These are phyloP conservation scores for Baccha elongata DNA, from an alignment of 2,888 invertebrate species.

Conservation along the genomic window DNA sequence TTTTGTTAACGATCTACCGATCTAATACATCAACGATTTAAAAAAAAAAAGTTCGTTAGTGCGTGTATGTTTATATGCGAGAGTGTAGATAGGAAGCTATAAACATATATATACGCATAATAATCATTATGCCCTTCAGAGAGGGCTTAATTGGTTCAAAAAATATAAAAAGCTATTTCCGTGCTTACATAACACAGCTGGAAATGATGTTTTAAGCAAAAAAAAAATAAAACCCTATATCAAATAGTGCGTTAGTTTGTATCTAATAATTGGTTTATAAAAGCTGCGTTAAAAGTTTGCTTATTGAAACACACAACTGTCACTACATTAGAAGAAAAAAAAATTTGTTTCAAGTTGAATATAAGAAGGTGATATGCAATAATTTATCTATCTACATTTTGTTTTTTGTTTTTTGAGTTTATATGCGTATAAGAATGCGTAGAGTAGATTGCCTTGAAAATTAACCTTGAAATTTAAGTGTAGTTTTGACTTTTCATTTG, in stretches of 20 bases:
- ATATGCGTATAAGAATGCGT: constrained; percentile 69
- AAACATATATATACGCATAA: too few relatives aligned
- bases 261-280: too few relatives aligned
- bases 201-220: background rate
- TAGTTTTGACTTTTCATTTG: constrained; percentile 56
- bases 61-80: background rate
- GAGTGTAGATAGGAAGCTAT: constrained; percentile 13
- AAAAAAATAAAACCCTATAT: background rate
- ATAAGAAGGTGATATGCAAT: constrained; percentile 44
- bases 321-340: constrained; percentile 11
- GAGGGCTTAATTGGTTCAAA: constrained; percentile 40
- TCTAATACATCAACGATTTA: constrained; percentile 17
- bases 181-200: constrained; percentile 3
- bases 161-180: constrained; percentile 24
- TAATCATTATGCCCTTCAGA: constrained; percentile 70
- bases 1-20: constrained; percentile 32
- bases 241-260: background rate
- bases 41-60: constrained; percentile 56
- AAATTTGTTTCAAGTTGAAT: constrained; percentile 19
- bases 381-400: constrained; percentile 29
- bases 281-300: background rate
- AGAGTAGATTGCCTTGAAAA: constrained; percentile 66
- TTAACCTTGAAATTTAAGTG: constrained; percentile 66
- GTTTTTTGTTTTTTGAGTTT: constrained; percentile 33
- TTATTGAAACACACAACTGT: too few relatives aligned